Conservation (phyloP, 2,797 vertebrate species). For the Alfaro cultratus region DNA sequence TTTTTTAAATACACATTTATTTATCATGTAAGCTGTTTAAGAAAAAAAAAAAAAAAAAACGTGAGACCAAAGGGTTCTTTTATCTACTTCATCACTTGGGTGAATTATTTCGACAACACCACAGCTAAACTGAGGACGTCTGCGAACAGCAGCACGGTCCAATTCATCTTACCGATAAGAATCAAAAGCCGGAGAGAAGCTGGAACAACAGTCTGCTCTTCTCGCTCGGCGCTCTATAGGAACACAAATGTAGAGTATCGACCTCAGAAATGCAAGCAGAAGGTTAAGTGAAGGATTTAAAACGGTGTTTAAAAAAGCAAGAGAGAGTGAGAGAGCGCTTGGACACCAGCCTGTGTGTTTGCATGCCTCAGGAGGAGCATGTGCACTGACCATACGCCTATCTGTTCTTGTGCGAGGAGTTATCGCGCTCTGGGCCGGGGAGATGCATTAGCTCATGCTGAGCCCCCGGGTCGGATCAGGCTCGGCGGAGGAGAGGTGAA, state of each 20-base stretch:
- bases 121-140: constrained; percentile 4
- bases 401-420: constrained; percentile 28
- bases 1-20: background rate
- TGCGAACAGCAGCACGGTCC: constrained; percentile 7
- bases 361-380: constrained; percentile 26
- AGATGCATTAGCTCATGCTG: constrained; percentile 45
- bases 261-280: constrained; percentile 18
- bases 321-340: background rate
- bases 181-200: constrained; percentile 23
- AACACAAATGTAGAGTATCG: constrained; percentile 22
- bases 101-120: background rate
- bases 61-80: background rate
- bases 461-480: constrained; percentile 54
- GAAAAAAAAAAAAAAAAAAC: background rate
- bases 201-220: constrained; percentile 19
- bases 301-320: background rate
- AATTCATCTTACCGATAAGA: constrained; percentile 34
- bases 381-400: constrained; percentile 37
- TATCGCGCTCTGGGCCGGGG: constrained; percentile 27
- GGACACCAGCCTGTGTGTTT: constrained; percentile 1
- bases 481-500: constrained; percentile 58
- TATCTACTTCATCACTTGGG: background rate
- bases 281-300: constrained; percentile 39
- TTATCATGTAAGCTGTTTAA: background rate
- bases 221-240: background rate